Conservation (phyloP, 2,797 vertebrate species). For the Halcyon smyrnensis region DNA sequence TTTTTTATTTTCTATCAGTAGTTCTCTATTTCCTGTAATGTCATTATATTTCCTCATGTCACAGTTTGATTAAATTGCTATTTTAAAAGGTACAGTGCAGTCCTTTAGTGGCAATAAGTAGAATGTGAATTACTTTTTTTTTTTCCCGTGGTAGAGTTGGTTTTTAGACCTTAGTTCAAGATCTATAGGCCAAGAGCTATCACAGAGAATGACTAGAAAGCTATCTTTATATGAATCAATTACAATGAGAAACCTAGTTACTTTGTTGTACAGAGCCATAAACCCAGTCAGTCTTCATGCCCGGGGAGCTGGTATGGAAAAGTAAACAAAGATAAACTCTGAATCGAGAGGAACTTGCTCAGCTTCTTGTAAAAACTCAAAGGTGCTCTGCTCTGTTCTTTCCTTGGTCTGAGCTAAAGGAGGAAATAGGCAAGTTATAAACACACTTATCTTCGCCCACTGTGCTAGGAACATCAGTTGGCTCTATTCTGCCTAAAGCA, state of each 20-base stretch:
- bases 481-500: not conserved
- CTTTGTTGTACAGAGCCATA: not conserved
- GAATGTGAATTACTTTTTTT: not conserved
- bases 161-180: not conserved
- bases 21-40: not conserved
- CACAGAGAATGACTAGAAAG: not conserved
- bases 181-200: not conserved
- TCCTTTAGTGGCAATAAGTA: not conserved
- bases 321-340: not conserved
- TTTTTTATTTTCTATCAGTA: not conserved
- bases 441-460: not conserved
- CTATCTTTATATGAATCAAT: not conserved
- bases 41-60: not conserved
- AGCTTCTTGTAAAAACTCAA: not conserved
- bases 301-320: not conserved
- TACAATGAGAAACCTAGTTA: not conserved
- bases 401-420: not conserved
- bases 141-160: not conserved
- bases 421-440: not conserved
- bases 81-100: not conserved
- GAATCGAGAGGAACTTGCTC: not conserved
- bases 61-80: not conserved
- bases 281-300: not conserved
- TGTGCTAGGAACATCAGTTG: not conserved
- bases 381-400: not conserved